Percentiles rank a stretch among this genome's conserved stretches.
Conservation (phyloP, 2,797 vertebrate genomes). For the Cyprinodon diabolis region DNA sequence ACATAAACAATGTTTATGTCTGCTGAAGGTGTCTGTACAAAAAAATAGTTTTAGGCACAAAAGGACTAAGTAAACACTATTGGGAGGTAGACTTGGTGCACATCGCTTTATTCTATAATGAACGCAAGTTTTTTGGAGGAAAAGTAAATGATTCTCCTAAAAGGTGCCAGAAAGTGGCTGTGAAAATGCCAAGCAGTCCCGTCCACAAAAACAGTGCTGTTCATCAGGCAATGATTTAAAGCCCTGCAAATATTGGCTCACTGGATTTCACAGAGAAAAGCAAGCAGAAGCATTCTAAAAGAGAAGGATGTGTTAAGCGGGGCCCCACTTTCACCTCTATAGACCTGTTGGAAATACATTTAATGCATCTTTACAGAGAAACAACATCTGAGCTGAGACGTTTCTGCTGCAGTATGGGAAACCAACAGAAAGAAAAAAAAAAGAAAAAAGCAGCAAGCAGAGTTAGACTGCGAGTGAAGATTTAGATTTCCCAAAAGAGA, state of each 20-base stretch:
- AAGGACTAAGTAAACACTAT: too few relatives aligned
- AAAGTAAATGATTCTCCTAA: constrained; percentile 36
- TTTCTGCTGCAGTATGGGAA: constrained; percentile 30
- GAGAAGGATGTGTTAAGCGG: not conserved
- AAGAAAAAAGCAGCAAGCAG: constrained; percentile 15
- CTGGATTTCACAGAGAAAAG: constrained; percentile 35
- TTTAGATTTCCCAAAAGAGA: constrained; percentile 56
- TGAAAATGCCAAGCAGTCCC: constrained; percentile 66
- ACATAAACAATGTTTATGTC: too few relatives aligned
- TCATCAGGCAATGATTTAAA: constrained; percentile 70
- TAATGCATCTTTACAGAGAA: not conserved
- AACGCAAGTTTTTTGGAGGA: too few relatives aligned
- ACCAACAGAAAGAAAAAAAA: not conserved
- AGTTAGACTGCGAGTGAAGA: constrained; percentile 29
- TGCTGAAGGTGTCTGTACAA: too few relatives aligned
- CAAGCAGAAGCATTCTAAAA: constrained; percentile 23
- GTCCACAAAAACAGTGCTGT: constrained; percentile 71
- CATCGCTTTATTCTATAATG: too few relatives aligned
- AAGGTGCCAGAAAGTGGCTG: constrained; percentile 64
- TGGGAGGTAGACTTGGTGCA: too few relatives aligned
- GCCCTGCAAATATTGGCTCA: constrained; percentile 62
- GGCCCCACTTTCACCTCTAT: constrained; percentile 48
- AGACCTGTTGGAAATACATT: constrained; percentile 49
- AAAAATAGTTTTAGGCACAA: too few relatives aligned
- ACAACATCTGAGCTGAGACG: constrained; percentile 1